A percentile compares a stretch with the other conserved stretches of the same genome.
These are phyloP conservation scores for Cylas formicarius DNA, from an alignment of 1,140 invertebrate species.

Conservation along the genomic window DNA sequence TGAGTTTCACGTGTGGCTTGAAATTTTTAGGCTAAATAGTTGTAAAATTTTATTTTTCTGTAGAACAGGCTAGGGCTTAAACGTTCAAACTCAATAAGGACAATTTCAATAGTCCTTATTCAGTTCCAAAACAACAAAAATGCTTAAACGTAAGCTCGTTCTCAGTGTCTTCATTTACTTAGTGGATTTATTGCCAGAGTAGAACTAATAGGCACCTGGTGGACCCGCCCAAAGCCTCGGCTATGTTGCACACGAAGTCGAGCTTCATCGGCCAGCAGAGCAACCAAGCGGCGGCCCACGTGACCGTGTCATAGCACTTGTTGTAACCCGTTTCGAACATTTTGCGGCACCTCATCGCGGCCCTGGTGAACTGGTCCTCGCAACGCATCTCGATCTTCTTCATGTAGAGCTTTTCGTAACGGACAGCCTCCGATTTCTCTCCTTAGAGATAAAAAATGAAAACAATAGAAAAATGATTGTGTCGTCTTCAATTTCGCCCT, in stretches of 20 bases:
- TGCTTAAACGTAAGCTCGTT: too few species aligned
- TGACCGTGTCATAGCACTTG: slow-evolving; percentile 51
- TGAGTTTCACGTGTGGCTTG: too few species aligned
- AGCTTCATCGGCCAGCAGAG: slow-evolving; percentile 66
- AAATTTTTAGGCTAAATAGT: too few species aligned
- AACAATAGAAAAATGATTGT: too few species aligned
- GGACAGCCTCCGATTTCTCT: slow-evolving; percentile 39
- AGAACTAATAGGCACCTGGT: slow-evolving; percentile 20
- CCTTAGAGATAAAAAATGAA: slow-evolving; percentile 12
- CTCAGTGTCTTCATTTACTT: too few species aligned
- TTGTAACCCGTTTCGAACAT: slow-evolving; percentile 53
- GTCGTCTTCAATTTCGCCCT: too few species aligned
- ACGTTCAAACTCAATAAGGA: too few species aligned
- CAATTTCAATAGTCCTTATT: too few species aligned
- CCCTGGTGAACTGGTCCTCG: slow-evolving; percentile 49
- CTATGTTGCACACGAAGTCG: slow-evolving; percentile 59
- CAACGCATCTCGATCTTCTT: slow-evolving; percentile 58
- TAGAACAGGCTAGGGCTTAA: too few species aligned
- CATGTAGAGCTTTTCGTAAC: slow-evolving; percentile 50
- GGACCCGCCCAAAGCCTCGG: slow-evolving; percentile 42
- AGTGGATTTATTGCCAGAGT: too few species aligned
- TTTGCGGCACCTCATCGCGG: slow-evolving; percentile 46
- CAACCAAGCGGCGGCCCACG: slow-evolving; percentile 48
- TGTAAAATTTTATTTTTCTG: too few species aligned
- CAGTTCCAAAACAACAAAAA: too few species aligned